Percentiles rank a stretch among this genome's conserved stretches.
phyloP scores from a whole-genome alignment of 1,140 invertebrate species.

The Drosophila triauraria region DNA sequence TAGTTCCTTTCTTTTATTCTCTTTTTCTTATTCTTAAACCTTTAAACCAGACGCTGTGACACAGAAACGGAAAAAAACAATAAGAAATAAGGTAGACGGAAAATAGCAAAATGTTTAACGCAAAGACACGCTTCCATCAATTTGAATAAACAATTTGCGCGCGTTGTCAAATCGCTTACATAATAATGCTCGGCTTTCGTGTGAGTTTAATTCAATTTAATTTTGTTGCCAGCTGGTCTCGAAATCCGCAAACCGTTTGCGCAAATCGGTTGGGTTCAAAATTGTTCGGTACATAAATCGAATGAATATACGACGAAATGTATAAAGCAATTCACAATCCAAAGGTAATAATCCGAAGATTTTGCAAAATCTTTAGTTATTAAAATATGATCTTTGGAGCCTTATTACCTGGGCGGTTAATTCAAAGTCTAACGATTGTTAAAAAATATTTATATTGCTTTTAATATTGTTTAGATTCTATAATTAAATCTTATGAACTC shows the following conservation, averaged over 20 bases:
- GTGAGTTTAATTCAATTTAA: conserved; percentile 41
- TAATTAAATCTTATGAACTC: no score
- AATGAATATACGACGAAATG: neutral
- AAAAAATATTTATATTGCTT: no score
- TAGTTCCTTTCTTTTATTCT: neutral
- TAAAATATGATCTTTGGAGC: neutral
- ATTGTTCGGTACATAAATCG: neutral
- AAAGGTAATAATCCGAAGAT: neutral
- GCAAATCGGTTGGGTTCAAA: conserved; percentile 27
- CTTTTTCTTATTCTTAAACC: conserved; percentile 7
- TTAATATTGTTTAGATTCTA: no score
- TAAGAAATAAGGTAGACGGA: neutral
- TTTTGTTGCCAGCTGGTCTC: conserved; percentile 25
- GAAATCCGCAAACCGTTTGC: conserved; percentile 22
- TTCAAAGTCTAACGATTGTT: neutral
- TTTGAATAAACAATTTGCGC: conserved; percentile 79
- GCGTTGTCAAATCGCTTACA: conserved; percentile 65
- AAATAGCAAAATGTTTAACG: conserved; percentile 61
- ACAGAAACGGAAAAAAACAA: conserved; percentile 45
- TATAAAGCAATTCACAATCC: neutral
- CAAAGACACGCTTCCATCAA: conserved; percentile 54
- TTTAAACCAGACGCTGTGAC: conserved; percentile 46
- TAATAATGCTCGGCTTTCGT: conserved; percentile 47
- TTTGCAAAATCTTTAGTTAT: neutral
- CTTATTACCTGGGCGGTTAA: neutral